Evolutionary conservation across 2,113 vertebrate genomes (phyloP).

Genomic region (Heliornis fulica): DNA sequence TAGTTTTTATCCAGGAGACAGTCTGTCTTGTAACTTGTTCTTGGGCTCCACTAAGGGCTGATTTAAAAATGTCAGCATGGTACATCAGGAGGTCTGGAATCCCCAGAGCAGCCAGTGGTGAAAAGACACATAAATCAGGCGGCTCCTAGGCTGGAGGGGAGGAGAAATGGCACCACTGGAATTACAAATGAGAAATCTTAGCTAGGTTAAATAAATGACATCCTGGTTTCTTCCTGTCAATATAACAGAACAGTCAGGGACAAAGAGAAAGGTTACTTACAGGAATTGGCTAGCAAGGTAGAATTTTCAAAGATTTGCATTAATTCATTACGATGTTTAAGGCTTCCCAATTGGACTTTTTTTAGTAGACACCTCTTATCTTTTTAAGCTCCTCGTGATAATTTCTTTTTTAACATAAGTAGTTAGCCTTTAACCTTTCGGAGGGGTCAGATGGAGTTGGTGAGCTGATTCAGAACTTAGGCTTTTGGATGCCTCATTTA

Average conservation of each 20-base stretch:
- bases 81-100: not conserved
- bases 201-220: slow-evolving; percentile 29
- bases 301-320: not conserved
- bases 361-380: not conserved
- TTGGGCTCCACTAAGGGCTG: not conserved
- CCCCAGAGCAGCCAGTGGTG: not conserved
- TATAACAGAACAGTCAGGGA: not conserved
- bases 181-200: slow-evolving; percentile 15
- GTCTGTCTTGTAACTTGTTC: not conserved
- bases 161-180: not conserved
- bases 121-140: not conserved
- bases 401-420: not conserved
- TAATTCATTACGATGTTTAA: not conserved
- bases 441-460: not conserved
- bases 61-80: not conserved
- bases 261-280: not conserved
- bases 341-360: not conserved
- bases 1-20: not conserved
- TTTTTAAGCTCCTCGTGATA: not conserved
- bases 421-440: slow-evolving; percentile 32
- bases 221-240: not conserved
- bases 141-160: not conserved
- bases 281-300: not conserved
- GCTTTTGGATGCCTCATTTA: slow-evolving; percentile 1
- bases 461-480: not conserved